Conservation (phyloP, 2,797 vertebrate genomes). For the Coccyzus lansbergi region DNA sequence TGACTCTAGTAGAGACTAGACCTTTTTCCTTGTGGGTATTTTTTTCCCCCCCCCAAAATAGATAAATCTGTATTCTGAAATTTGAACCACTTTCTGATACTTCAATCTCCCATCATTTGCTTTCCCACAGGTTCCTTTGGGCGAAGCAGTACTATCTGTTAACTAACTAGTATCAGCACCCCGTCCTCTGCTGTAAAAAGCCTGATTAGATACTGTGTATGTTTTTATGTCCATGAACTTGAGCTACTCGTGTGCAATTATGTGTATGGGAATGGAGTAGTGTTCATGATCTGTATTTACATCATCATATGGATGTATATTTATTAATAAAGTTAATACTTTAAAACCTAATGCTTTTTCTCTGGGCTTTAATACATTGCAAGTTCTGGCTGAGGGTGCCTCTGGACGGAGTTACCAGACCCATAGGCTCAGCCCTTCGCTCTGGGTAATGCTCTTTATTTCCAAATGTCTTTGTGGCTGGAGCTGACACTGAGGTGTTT, state of each 20-base stretch:
- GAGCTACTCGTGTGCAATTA: slow-evolving; percentile 85
- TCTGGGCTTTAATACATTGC: background rate
- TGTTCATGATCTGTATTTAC: slow-evolving; percentile 85
- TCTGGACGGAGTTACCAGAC: accelerated
- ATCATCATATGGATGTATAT: slow-evolving; percentile 86
- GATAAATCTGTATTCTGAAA: slow-evolving; percentile 65
- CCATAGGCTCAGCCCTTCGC: too few species aligned
- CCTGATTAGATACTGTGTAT: slow-evolving; percentile 84
- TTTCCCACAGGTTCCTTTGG: slow-evolving; percentile 74
- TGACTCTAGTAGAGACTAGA: slow-evolving; percentile 73
- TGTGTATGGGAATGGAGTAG: slow-evolving; percentile 86
- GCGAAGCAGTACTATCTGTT: slow-evolving; percentile 69
- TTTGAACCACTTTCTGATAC: slow-evolving; percentile 73
- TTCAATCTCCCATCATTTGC: slow-evolving; percentile 61
- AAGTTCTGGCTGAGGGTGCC: background rate
- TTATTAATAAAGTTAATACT: slow-evolving; percentile 86
- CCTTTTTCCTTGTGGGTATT: slow-evolving; percentile 53
- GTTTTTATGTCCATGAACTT: slow-evolving; percentile 84
- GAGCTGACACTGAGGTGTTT: background rate
- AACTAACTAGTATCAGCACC: slow-evolving; percentile 75
- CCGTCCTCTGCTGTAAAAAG: slow-evolving; percentile 83
- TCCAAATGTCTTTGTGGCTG: background rate
- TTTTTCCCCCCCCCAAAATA: background rate
- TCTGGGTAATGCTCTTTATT: background rate
- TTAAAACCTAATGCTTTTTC: slow-evolving; percentile 53